Base-by-base conservation (phyloP, 2,113 vertebrate genomes). In the Perca fluviatilis region DNA sequence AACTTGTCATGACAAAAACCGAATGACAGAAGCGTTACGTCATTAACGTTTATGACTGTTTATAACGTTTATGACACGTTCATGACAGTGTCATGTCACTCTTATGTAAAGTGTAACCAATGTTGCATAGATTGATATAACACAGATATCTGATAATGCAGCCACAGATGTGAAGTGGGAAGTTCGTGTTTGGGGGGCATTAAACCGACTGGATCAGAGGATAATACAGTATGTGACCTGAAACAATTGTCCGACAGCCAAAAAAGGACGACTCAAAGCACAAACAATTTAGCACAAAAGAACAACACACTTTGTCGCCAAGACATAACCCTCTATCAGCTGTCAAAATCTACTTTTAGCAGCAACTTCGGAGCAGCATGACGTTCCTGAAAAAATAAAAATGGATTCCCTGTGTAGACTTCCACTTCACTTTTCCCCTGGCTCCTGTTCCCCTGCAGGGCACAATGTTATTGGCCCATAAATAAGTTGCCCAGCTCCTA, bases 381-480 rank as follows among this genome's bases (percentile, higher is more conserved):
- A 56, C 43, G 77, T 86, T 90, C 74, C 75, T 80, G 78, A 13
- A 33, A 58, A 71, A 63, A 74, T 79, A 88, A 75, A 83, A 73
- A 49, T 13, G 40, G 50, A 79, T 50, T 62, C 56, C 36, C 77
- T 50, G 69, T 36, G 49, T 66, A 73, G 81, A 64, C 50, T 77
- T 89, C 77, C 27, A 53, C 75, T 79, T 86, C 46, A 78, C 68
- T 66, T 65, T 81, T 73, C 67, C 69, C 66, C 72, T 50, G 63
- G 61, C 80, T 85, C 73, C 80, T 67, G 68, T 88, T 82, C 70
- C 72, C 91, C 91, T 53, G 87, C 72, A 90, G 86, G 84, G 84
- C 77, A 85, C 65, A 49, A 40, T 68, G 51, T 91, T 92, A 93
- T 88, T 81, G 79, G 84, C 67, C 72, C 64, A 90, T 85, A 85